phyloP scores from a whole-genome alignment of 2,888 invertebrate genomes.

The Ennomos erosarius region DNA sequence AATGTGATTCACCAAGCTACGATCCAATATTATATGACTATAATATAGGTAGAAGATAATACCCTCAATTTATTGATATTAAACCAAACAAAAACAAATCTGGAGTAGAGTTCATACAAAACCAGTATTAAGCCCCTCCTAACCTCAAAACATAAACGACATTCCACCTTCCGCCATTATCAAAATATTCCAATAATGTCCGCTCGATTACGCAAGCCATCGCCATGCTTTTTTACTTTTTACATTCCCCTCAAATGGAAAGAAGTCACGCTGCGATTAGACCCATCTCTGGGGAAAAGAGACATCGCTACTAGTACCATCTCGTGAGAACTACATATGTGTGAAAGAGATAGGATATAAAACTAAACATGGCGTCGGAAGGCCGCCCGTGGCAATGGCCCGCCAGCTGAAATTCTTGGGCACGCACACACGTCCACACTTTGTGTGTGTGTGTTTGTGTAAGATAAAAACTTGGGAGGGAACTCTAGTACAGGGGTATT shows the following conservation, averaged over 20 bases:
- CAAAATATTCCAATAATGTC: conserved; percentile 52
- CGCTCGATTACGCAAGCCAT: conserved; percentile 47
- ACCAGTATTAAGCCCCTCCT: conserved; percentile 30
- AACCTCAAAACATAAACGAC: conserved; percentile 26
- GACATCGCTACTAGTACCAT: conserved; percentile 54
- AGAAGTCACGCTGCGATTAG: conserved; percentile 68
- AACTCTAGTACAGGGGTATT: conserved; percentile 51
- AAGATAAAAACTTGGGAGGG: conserved; percentile 61
- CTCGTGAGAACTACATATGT: conserved; percentile 42
- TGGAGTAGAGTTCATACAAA: conserved; percentile 21
- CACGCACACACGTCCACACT: conserved; percentile 60
- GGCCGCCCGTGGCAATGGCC: conserved; percentile 58
- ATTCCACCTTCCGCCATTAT: conserved; percentile 49
- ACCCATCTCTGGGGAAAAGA: conserved; percentile 54
- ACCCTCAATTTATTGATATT: conserved; percentile 3
- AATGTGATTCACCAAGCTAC: conserved; percentile 6
- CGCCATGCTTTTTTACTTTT: conserved; percentile 60
- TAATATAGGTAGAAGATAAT: too few species aligned
- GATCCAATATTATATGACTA: too few species aligned
- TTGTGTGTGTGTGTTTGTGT: conserved; percentile 61
- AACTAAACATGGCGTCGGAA: conserved; percentile 77
- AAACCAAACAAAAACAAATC: conserved; percentile 21
- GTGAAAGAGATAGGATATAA: conserved; percentile 61
- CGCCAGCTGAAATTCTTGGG: conserved; percentile 65
- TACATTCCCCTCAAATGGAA: conserved; percentile 75